Evolutionary conservation across 2,113 vertebrate species (phyloP).

Genomic region (Bambusicola thoracicus): DNA sequence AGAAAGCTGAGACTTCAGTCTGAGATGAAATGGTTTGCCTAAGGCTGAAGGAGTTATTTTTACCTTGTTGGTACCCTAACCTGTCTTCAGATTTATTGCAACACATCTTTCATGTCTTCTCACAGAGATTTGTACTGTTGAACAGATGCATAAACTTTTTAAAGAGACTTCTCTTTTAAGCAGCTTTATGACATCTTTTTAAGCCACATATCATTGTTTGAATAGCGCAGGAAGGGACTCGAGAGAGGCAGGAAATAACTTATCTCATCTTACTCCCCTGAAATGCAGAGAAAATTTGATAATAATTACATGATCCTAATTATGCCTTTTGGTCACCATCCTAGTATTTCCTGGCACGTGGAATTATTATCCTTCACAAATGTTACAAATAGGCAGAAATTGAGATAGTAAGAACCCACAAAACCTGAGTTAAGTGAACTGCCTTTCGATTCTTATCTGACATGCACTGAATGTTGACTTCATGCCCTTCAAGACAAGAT

Average conservation of each 20-base stretch:
- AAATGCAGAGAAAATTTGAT: slow-evolving; percentile 10
- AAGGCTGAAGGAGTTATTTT: not conserved
- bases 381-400: slow-evolving; percentile 13
- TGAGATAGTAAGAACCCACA: not conserved
- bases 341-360: not conserved
- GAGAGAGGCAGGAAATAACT: slow-evolving; percentile 28
- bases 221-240: slow-evolving; percentile 39
- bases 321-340: slow-evolving; percentile 21
- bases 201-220: slow-evolving; percentile 36
- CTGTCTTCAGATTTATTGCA: not conserved
- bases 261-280: slow-evolving; percentile 29
- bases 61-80: not conserved
- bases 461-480: not conserved
- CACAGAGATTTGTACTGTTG: not conserved
- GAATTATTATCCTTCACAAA: not conserved
- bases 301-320: not conserved
- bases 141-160: slow-evolving; percentile 37
- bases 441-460: slow-evolving; percentile 30
- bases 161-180: slow-evolving; percentile 34
- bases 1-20: not conserved
- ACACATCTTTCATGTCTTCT: not conserved
- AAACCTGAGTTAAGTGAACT: not conserved
- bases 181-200: slow-evolving; percentile 1
- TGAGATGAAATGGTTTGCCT: not conserved
- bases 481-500: not conserved